phyloP scores from a whole-genome alignment of 92 coral and sea anemone species.

The Siderastrea radians region DNA sequence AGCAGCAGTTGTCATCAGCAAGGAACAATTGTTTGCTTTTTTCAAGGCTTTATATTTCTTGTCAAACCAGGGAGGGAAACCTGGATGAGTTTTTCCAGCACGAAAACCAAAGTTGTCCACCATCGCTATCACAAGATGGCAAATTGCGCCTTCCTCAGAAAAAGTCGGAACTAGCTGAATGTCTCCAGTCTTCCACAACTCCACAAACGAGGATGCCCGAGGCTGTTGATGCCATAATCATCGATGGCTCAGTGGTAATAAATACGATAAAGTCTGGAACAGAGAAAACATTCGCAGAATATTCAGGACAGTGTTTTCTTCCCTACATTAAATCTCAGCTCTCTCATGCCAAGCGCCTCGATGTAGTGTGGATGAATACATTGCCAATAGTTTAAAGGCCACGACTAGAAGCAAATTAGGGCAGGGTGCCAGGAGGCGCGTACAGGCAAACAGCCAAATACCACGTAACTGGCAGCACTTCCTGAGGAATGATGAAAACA shows the following conservation, averaged over 20 bases:
- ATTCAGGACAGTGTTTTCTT: slow-evolving; percentile 60
- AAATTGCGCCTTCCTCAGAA: slow-evolving; percentile 69
- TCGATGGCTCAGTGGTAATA: slow-evolving; percentile 62
- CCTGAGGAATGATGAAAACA: slow-evolving; percentile 53
- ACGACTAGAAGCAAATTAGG: slow-evolving; percentile 47
- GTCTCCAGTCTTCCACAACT: slow-evolving; percentile 42
- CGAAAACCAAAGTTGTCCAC: slow-evolving; percentile 76
- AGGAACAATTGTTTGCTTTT: slow-evolving; percentile 54
- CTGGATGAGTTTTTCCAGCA: slow-evolving; percentile 75
- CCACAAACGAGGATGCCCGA: slow-evolving; percentile 48
- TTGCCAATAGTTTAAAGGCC: slow-evolving; percentile 52
- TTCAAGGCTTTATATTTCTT: slow-evolving; percentile 55
- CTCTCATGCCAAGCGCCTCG: slow-evolving; percentile 60
- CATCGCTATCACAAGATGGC: slow-evolving; percentile 70
- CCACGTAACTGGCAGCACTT: slow-evolving; percentile 57
- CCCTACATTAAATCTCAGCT: slow-evolving; percentile 70
- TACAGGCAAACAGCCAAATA: slow-evolving; percentile 52
- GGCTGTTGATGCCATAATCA: slow-evolving; percentile 36
- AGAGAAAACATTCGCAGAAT: slow-evolving; percentile 58
- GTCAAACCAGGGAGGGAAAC: slow-evolving; percentile 69
- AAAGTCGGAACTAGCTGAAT: slow-evolving; percentile 70
- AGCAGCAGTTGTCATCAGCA: slow-evolving; percentile 59
- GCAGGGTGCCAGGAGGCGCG: slow-evolving; percentile 60
- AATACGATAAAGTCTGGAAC: slow-evolving; percentile 67
- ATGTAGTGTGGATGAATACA: slow-evolving; percentile 76